These are phyloP conservation scores for Lepus timidus DNA, from an alignment of 2,113 vertebrate genomes.

Conservation along the genomic window DNA sequence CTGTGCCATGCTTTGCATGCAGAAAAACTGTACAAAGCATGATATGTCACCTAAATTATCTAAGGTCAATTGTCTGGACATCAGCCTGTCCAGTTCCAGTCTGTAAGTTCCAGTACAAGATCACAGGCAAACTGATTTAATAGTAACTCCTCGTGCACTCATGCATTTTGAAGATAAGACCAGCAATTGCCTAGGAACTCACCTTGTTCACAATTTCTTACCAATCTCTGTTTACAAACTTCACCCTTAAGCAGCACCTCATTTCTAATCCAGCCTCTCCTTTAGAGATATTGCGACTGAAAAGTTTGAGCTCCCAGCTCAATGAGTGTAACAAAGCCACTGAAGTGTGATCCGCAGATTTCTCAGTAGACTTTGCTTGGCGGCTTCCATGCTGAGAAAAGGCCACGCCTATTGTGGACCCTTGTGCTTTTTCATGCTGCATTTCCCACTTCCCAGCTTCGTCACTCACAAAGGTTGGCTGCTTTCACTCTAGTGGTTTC, in stretches of 20 bases:
- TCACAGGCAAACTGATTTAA: too few species aligned
- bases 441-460: neutral
- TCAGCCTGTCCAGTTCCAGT: neutral
- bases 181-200: neutral
- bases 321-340: neutral
- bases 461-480: neutral
- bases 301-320: neutral
- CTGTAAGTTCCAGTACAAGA: neutral
- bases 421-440: neutral
- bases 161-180: neutral
- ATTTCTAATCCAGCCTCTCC: neutral
- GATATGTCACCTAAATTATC: too few species aligned
- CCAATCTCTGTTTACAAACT: neutral
- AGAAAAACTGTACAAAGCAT: neutral
- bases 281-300: neutral
- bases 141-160: neutral
- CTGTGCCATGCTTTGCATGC: accelerated
- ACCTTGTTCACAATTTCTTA: neutral
- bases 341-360: neutral
- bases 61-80: neutral
- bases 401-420: neutral
- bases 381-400: neutral
- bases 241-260: neutral
- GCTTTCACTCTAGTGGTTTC: neutral
- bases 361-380: neutral